These are phyloP conservation scores for Axinella damicornis DNA, from an alignment of 37 sponge, comb jelly and placozoan genomes.

Conservation along the genomic window DNA sequence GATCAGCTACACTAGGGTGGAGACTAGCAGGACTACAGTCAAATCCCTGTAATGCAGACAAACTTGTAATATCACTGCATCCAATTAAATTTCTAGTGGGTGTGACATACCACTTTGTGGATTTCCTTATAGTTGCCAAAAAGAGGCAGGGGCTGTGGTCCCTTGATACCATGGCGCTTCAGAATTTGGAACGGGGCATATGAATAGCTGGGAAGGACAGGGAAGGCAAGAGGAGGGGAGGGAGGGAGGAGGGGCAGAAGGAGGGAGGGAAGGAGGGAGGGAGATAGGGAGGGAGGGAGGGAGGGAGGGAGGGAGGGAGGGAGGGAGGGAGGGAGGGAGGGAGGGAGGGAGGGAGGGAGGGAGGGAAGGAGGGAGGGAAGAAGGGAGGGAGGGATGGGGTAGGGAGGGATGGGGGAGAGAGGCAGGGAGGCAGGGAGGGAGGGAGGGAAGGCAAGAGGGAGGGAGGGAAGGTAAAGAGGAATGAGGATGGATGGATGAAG, in stretches of 20 bases:
- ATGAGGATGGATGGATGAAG: too few species aligned
- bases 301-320: background rate
- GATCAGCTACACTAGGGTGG: too few species aligned
- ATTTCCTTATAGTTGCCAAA: constrained; percentile 3
- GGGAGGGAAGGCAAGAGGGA: background rate
- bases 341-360: too few species aligned
- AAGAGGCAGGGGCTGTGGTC: background rate
- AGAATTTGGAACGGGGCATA: constrained; percentile 8
- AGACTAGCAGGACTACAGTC: too few species aligned
- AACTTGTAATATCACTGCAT: too few species aligned
- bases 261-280: background rate
- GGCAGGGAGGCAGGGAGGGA: background rate
- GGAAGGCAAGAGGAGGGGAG: background rate
- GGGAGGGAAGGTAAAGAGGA: background rate
- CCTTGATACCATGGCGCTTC: constrained; percentile 9
- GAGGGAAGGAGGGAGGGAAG: too few species aligned
- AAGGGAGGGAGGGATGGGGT: background rate
- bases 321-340: too few species aligned
- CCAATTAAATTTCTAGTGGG: too few species aligned
- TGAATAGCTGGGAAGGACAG: background rate
- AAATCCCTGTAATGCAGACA: too few species aligned
- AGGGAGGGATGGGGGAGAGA: background rate
- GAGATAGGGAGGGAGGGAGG: background rate
- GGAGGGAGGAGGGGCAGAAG: background rate
- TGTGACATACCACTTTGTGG: background rate